These are phyloP conservation scores for Sceloporus tristichus DNA, from an alignment of 2,113 vertebrate species.

Conservation along the genomic window DNA sequence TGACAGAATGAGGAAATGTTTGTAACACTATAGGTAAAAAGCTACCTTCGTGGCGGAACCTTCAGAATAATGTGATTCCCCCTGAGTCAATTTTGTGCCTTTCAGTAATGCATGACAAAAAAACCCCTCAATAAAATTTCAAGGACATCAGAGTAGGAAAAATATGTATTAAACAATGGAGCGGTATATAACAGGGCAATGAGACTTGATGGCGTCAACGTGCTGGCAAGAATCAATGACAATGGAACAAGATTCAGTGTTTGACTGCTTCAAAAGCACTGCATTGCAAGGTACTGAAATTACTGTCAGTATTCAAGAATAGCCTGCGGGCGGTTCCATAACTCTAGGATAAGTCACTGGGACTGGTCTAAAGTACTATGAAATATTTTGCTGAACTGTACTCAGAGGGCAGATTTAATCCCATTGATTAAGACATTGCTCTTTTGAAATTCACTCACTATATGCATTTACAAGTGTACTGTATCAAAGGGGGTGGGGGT, in stretches of 20 bases:
- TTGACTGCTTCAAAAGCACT: slow-evolving; percentile 7
- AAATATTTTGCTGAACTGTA: slow-evolving; percentile 39
- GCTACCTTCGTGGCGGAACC: slow-evolving; percentile 22
- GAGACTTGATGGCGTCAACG: slow-evolving; percentile 28
- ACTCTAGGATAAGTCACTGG: slow-evolving; percentile 32
- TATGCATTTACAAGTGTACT: slow-evolving; percentile 46
- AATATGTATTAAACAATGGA: slow-evolving; percentile 28
- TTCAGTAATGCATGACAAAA: slow-evolving; percentile 49
- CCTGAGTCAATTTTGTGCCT: slow-evolving; percentile 39
- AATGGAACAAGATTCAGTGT: slow-evolving; percentile 34
- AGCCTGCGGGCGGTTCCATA: slow-evolving; percentile 26
- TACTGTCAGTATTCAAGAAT: slow-evolving; percentile 43
- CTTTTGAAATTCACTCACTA: slow-evolving; percentile 51
- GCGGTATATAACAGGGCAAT: background rate
- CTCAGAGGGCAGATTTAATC: slow-evolving; percentile 49
- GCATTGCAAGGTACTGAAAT: slow-evolving; percentile 46
- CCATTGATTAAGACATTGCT: slow-evolving; percentile 61
- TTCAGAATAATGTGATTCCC: slow-evolving; percentile 57
- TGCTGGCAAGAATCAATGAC: slow-evolving; percentile 38
- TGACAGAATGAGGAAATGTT: slow-evolving; percentile 55
- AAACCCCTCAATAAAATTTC: slow-evolving; percentile 35
- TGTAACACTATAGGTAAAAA: slow-evolving; percentile 45
- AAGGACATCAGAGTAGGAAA: slow-evolving; percentile 46
- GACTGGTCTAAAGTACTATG: slow-evolving; percentile 31
- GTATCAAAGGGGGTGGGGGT: slow-evolving; percentile 52